Conservation (phyloP, 1,140 invertebrate genomes). For the Teleogryllus occipitalis region DNA sequence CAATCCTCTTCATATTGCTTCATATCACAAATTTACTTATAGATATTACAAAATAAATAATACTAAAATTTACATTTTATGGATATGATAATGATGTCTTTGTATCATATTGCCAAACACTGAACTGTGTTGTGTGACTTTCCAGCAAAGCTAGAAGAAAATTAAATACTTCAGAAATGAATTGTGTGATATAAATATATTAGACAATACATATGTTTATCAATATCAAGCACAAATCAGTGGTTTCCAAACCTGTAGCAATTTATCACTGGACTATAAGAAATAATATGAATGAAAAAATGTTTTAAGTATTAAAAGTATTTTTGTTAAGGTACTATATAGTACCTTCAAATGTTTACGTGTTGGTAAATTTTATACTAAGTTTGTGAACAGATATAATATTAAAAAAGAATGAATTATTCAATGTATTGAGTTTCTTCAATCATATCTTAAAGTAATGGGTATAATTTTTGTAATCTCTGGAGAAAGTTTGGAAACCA, state of each 20-base stretch:
- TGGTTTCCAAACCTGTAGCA: background rate
- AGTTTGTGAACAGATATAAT: no score
- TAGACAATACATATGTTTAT: background rate
- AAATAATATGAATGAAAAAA: background rate
- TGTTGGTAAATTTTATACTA: no score
- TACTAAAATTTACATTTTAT: background rate
- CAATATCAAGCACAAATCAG: background rate
- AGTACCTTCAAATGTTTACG: no score
- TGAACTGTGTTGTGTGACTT: background rate
- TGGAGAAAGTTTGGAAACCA: background rate
- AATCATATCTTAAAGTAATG: no score
- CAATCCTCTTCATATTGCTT: background rate
- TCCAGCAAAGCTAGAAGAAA: background rate
- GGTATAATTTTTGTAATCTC: background rate
- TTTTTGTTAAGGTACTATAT: background rate
- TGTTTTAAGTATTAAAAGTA: background rate
- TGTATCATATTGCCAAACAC: background rate
- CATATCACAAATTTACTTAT: background rate
- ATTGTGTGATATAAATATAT: background rate
- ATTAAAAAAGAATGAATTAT: background rate
- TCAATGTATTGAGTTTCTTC: background rate
- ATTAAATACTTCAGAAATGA: background rate
- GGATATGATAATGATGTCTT: background rate
- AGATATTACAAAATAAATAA: background rate
- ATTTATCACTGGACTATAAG: background rate